A percentile compares a stretch with the other conserved stretches of the same genome.
Conservation (phyloP, 2,113 vertebrate genomes). For the Turnix velox region DNA sequence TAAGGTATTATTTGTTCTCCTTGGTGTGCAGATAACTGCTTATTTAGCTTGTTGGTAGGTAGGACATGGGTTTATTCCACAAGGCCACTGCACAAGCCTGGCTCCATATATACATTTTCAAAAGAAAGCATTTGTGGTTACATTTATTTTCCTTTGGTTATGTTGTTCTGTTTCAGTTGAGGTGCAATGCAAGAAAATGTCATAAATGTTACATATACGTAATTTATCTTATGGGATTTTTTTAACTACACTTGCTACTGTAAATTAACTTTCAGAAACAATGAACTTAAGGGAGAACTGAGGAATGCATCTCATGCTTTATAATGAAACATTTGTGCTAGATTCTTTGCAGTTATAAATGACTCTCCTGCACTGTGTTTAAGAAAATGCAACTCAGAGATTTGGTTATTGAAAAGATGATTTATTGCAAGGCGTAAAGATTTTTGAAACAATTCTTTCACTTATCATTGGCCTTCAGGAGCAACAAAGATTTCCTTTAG, state of each 20-base stretch:
- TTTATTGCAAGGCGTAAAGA: slow-evolving; percentile 61
- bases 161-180: slow-evolving; percentile 19
- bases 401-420: slow-evolving; percentile 69
- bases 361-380: slow-evolving; percentile 48
- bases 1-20: not conserved
- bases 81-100: not conserved
- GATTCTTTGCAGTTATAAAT: slow-evolving; percentile 59
- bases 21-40: not conserved
- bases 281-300: slow-evolving; percentile 60
- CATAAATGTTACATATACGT: slow-evolving; percentile 46
- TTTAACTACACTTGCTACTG: slow-evolving; percentile 53
- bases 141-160: slow-evolving; percentile 45
- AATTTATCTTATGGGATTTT: slow-evolving; percentile 53
- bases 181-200: slow-evolving; percentile 27
- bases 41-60: not conserved
- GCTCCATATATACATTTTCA: not conserved
- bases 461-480: slow-evolving; percentile 56
- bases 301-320: slow-evolving; percentile 53
- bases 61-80: not conserved
- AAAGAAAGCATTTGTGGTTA: slow-evolving; percentile 33
- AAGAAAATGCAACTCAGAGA: slow-evolving; percentile 62
- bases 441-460: slow-evolving; percentile 63
- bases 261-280: slow-evolving; percentile 67
- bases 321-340: slow-evolving; percentile 69
- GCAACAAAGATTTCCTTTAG: slow-evolving; percentile 46